These are phyloP conservation scores for Matsumurasca onukii DNA, from an alignment of 1,140 invertebrate genomes.

Conservation along the genomic window DNA sequence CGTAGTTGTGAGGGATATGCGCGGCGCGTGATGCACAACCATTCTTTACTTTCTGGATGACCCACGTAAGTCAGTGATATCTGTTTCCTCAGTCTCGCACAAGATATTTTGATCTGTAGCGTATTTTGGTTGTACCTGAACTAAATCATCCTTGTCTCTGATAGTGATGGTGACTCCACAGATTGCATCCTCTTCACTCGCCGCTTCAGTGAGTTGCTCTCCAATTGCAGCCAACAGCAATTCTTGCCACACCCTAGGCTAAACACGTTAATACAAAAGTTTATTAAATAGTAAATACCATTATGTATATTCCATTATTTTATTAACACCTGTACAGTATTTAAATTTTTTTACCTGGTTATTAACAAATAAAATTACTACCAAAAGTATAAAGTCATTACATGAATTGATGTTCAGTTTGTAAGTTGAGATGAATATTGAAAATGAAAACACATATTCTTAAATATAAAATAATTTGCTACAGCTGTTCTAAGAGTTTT, in stretches of 20 bases:
- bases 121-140: too few relatives aligned
- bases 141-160: slow-evolving; percentile 60
- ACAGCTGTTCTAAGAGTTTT: too few relatives aligned
- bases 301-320: too few relatives aligned
- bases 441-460: slow-evolving; percentile 13
- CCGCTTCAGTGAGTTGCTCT: slow-evolving; percentile 60
- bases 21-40: too few relatives aligned
- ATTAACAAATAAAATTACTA: too few relatives aligned
- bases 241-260: slow-evolving; percentile 64
- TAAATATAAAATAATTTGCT: not conserved
- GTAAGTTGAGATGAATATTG: slow-evolving; percentile 19
- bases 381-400: too few relatives aligned
- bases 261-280: slow-evolving; percentile 35
- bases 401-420: too few relatives aligned
- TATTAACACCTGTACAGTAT: not conserved
- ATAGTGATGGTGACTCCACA: slow-evolving; percentile 62
- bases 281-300: not conserved
- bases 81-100: too few relatives aligned
- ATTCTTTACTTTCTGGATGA: too few relatives aligned
- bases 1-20: too few relatives aligned
- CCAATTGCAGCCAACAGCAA: slow-evolving; percentile 65
- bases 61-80: too few relatives aligned
- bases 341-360: slow-evolving; percentile 2
- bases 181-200: slow-evolving; percentile 59
- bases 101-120: too few relatives aligned